Conservation (phyloP, 2,888 invertebrate species). For the Cephus pulcher region DNA sequence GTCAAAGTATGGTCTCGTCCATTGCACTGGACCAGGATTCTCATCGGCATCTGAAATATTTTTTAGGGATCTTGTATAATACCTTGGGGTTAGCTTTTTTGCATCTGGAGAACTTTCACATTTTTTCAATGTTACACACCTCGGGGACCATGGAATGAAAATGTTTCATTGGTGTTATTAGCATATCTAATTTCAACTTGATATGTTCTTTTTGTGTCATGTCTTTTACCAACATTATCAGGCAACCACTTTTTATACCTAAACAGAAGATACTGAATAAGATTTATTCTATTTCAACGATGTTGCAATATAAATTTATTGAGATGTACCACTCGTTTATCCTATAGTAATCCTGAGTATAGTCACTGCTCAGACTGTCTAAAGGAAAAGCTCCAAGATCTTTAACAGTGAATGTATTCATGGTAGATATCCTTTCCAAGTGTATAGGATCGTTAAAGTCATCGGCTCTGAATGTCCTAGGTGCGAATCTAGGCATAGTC, state of each 20-base stretch:
- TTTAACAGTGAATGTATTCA: conserved; percentile 89
- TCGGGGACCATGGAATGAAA: conserved; percentile 93
- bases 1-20: conserved; percentile 96
- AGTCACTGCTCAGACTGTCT: conserved; percentile 85
- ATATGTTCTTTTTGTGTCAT: conserved; percentile 93
- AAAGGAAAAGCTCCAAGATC: conserved; percentile 89
- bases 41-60: conserved; percentile 79
- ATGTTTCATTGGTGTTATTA: conserved; percentile 95
- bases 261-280: conserved; percentile 26
- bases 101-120: neutral
- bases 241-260: conserved; percentile 91
- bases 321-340: conserved; percentile 85
- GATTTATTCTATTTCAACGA: neutral
- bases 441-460: conserved; percentile 98
- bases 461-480: conserved; percentile 89
- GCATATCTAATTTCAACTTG: conserved; percentile 94
- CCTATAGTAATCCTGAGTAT: conserved; percentile 89
- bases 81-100: neutral
- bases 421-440: conserved; percentile 91
- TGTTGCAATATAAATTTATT: neutral
- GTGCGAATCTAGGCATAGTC: conserved; percentile 94
- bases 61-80: neutral
- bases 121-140: conserved; percentile 60
- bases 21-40: conserved; percentile 91
- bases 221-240: conserved; percentile 82